Percentiles rank a stretch among this genome's conserved stretches.
These are phyloP conservation scores for Orthonychiurus folsomi DNA, from an alignment of 2,888 invertebrate genomes.

Conservation along the genomic window DNA sequence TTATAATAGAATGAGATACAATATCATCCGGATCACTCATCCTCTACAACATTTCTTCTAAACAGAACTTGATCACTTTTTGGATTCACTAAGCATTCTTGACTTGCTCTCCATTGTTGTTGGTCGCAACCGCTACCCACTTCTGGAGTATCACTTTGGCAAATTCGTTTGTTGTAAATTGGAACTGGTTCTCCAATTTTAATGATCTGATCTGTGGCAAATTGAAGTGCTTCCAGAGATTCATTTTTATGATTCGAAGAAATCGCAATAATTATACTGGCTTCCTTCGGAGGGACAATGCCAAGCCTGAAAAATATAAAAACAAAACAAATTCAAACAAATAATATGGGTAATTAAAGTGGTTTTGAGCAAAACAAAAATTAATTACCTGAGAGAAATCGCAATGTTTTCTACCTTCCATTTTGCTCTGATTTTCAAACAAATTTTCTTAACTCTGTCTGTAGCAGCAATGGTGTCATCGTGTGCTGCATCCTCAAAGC, in stretches of 20 bases:
- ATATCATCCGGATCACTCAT: no score
- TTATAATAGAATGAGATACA: no score
- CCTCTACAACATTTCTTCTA: no score
- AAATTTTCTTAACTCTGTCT: slow-evolving; percentile 70
- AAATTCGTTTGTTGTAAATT: slow-evolving; percentile 76
- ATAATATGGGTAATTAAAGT: neutral
- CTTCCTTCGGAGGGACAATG: slow-evolving; percentile 70
- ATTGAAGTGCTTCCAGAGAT: slow-evolving; percentile 70
- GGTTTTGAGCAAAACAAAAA: neutral
- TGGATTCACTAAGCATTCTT: slow-evolving; percentile 73
- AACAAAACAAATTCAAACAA: no score
- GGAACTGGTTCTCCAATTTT: neutral
- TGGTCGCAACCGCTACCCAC: slow-evolving; percentile 48
- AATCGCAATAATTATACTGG: slow-evolving; percentile 80
- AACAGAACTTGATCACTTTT: no score
- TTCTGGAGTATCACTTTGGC: slow-evolving; percentile 86
- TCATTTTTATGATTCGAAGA: slow-evolving; percentile 79
- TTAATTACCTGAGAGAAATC: slow-evolving; percentile 68
- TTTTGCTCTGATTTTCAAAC: slow-evolving; percentile 58
- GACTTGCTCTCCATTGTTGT: slow-evolving; percentile 79
- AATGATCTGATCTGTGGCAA: slow-evolving; percentile 75
- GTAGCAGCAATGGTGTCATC: no score
- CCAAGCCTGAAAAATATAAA: slow-evolving; percentile 54
- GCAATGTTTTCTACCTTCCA: slow-evolving; percentile 76
- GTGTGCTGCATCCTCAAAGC: no score